Evolutionary conservation across 1,140 invertebrate genomes (phyloP).

Genomic region (Drosophila cardini): DNA sequence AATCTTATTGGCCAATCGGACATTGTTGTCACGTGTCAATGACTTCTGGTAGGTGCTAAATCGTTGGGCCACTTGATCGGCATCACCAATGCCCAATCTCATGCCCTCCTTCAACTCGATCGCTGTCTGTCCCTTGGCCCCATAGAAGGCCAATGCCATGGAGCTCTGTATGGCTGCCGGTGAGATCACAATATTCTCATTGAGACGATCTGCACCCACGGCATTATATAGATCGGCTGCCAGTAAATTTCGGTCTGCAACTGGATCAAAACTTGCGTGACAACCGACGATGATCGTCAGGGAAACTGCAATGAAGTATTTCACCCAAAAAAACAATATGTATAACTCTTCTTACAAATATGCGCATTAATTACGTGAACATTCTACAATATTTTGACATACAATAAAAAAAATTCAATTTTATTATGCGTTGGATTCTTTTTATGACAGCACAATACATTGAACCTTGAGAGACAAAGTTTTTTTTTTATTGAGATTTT

Average conservation of each 20-base stretch:
- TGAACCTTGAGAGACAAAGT: conserved; percentile 13
- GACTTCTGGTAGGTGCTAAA: conserved; percentile 70
- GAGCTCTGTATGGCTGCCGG: conserved; percentile 76
- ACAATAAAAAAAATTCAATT: conserved; percentile 31
- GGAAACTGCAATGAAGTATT: conserved; percentile 33
- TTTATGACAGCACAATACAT: conserved; percentile 16
- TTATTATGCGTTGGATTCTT: conserved; percentile 37
- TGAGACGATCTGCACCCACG: conserved; percentile 65
- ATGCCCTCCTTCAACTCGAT: conserved; percentile 72
- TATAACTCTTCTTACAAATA: conserved; percentile 1
- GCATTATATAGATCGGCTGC: conserved; percentile 78
- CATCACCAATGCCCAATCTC: conserved; percentile 65
- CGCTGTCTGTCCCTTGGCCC: conserved; percentile 79
- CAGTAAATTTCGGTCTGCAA: conserved; percentile 71
- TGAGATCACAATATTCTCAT: conserved; percentile 75
- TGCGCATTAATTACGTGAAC: conserved; percentile 22
- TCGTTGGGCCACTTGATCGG: conserved; percentile 71
- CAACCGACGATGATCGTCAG: conserved; percentile 44
- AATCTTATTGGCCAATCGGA: conserved; percentile 78
- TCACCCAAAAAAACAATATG: neutral
- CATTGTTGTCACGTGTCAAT: conserved; percentile 72
- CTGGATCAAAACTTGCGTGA: conserved; percentile 47
- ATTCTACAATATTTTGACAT: conserved; percentile 16
- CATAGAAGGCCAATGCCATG: conserved; percentile 78
- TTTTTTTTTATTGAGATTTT: conserved; percentile 30